A percentile compares a stretch with the other conserved stretches of the same genome.
phyloP scores from a whole-genome alignment of 2,113 vertebrate species.

The Varanus komodoensis region DNA sequence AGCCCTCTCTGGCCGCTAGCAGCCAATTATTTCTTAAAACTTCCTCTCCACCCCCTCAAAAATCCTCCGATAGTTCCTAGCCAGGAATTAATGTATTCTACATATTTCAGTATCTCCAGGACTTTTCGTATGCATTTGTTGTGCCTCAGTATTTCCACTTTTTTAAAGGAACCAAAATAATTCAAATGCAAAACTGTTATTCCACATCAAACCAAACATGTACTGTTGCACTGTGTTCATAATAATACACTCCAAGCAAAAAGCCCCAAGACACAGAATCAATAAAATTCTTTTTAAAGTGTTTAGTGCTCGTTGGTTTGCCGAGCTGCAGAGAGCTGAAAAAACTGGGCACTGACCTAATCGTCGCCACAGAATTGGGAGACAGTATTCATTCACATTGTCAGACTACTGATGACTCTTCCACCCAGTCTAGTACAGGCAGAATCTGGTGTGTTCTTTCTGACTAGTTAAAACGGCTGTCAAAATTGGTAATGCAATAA shows the following conservation, averaged over 20 bases:
- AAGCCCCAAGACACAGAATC: constrained; percentile 5
- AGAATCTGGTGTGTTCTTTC: constrained; percentile 1
- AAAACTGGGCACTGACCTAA: background rate
- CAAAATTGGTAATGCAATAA: constrained; percentile 16
- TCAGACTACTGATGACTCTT: constrained; percentile 10
- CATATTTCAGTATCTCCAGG: no score
- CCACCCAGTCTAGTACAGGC: background rate
- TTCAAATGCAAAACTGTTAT: background rate
- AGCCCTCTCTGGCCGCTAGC: background rate
- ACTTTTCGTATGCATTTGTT: no score
- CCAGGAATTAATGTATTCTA: background rate
- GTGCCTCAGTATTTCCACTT: background rate
- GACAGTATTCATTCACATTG: constrained; percentile 19
- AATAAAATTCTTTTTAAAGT: constrained; percentile 18
- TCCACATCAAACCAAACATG: background rate
- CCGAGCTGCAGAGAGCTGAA: background rate
- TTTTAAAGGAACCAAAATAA: background rate
- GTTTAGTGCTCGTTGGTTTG: constrained; percentile 1
- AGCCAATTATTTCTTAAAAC: no score
- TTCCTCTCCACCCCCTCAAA: no score
- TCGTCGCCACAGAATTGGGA: constrained; percentile 19
- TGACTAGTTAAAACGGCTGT: constrained; percentile 33
- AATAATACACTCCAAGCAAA: constrained; percentile 9
- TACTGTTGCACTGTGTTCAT: background rate
- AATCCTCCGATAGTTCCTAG: background rate